Conservation (phyloP, 2,888 invertebrate species). For the Parelbella ahira region DNA sequence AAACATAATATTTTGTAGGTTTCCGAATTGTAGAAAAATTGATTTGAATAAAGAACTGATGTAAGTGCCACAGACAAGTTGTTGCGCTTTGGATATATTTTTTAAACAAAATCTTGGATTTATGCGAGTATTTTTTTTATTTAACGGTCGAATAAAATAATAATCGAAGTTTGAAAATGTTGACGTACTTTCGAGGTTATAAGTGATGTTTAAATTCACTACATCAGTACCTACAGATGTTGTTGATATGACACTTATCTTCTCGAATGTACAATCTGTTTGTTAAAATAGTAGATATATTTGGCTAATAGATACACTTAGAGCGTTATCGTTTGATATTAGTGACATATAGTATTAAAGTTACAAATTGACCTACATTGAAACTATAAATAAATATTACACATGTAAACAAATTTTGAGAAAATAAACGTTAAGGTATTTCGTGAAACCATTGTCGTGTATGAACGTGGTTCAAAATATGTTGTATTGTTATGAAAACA, state of each 20-base stretch:
- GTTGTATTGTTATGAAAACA: conserved; percentile 77
- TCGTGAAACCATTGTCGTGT: conserved; percentile 46
- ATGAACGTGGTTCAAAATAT: conserved; percentile 66
- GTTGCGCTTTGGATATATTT: conserved; percentile 49
- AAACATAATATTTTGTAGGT: conserved; percentile 32
- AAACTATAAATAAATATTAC: conserved; percentile 46
- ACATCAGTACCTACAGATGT: too few relatives aligned
- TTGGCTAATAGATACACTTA: conserved; percentile 52
- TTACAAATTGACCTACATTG: conserved; percentile 60
- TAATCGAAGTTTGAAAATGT: conserved; percentile 23
- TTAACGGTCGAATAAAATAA: conserved; percentile 22
- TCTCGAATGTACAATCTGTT: conserved; percentile 30
- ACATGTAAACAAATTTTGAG: conserved; percentile 43
- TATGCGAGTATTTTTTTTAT: conserved; percentile 33
- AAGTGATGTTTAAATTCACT: too few relatives aligned
- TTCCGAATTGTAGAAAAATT: conserved; percentile 43
- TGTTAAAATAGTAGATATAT: conserved; percentile 40
- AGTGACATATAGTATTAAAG: conserved; percentile 78
- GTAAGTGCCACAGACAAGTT: conserved; percentile 59
- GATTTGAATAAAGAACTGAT: conserved; percentile 60
- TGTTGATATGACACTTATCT: conserved; percentile 6
- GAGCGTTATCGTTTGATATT: conserved; percentile 76
- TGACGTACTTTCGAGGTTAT: conserved; percentile 31
- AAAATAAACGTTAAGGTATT: conserved; percentile 35
- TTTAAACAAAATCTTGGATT: conserved; percentile 42